A percentile compares a stretch with the other conserved stretches of the same genome.
Evolutionary conservation across 2,888 invertebrate species (phyloP).

Genomic region (Netelia fuscicornis): DNA sequence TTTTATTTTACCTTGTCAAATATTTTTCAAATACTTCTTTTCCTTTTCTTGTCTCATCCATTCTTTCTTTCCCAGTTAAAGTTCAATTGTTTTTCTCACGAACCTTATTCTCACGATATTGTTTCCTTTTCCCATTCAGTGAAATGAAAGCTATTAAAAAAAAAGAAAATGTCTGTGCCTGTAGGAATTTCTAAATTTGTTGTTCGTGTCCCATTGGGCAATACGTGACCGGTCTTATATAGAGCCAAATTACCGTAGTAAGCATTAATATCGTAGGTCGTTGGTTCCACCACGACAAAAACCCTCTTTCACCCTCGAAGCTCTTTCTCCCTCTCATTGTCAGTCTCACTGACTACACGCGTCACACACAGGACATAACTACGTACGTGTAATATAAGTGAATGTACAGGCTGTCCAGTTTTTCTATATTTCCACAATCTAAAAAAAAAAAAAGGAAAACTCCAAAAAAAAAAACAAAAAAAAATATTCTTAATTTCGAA

Average conservation of each 20-base stretch:
- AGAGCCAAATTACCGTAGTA: constrained; percentile 31
- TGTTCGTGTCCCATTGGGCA: constrained; percentile 17
- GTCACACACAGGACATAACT: constrained; percentile 42
- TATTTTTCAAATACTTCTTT: background rate
- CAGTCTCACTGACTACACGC: constrained; percentile 51
- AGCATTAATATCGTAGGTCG: constrained; percentile 33
- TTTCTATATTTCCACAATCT: no score
- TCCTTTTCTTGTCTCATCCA: no score
- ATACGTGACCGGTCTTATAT: constrained; percentile 23
- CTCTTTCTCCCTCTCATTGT: constrained; percentile 58
- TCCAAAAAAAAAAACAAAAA: no score
- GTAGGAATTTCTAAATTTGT: no score
- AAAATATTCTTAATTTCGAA: no score
- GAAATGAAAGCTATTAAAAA: background rate
- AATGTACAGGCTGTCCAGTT: background rate
- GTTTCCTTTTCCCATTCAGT: background rate
- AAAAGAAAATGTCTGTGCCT: background rate
- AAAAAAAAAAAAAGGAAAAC: no score
- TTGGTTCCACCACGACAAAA: constrained; percentile 21
- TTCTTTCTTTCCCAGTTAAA: no score
- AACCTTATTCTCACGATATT: background rate
- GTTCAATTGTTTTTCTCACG: no score
- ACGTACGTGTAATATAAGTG: constrained; percentile 2
- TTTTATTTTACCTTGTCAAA: no score
- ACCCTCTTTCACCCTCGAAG: constrained; percentile 25